Base-by-base conservation (phyloP, 2,113 vertebrate genomes). In the Entomyzon cyanotis region DNA sequence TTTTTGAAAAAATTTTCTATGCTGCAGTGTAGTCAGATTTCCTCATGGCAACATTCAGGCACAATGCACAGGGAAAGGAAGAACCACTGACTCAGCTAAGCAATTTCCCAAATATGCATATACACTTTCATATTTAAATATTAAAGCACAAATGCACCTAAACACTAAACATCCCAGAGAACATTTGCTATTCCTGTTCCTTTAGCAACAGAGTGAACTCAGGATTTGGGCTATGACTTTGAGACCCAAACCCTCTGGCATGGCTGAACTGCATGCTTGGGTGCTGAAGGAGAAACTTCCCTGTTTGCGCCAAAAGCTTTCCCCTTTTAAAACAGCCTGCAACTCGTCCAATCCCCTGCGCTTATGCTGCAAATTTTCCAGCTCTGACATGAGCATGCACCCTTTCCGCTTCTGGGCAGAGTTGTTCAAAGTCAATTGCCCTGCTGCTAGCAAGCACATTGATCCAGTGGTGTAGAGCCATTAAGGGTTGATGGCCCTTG, bases 401-500 rank as follows among this genome's bases (percentile, higher is more conserved):
- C 46, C 87, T 94, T 88, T 88, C 74, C 1, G 35, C 68, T 86
- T 92, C 85, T 88, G 68, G 83, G 87, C 60, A 93, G 67, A 80
- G 79, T 12, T 87, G 89, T 74, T 93, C 78, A 44, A 59, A 91
- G 91, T 90, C 90, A 92, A 92, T 84, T 88, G 70, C 70, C 85
- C 87, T 64, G 94, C 89, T 94, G 70, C 75, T 74, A 91, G 89
- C 74, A 62, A 93, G 75, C 78, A 77, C 94, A 96, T 95, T 95
- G 95, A 94, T 97, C 87, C 87, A 93, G 79, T 85, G 82, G 91
- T 89, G 91, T 81, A 93, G 58, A 70, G 71, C 93, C 84, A 96
- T 95, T 97, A 96, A 91, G 67, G 37, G 82, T 41, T 95, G 94
- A 96, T 95, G 90, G 90, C 47, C 84, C 85, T 94, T 96, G 95